Conservation (phyloP, 2,113 vertebrate species). For the Gallinago media region DNA sequence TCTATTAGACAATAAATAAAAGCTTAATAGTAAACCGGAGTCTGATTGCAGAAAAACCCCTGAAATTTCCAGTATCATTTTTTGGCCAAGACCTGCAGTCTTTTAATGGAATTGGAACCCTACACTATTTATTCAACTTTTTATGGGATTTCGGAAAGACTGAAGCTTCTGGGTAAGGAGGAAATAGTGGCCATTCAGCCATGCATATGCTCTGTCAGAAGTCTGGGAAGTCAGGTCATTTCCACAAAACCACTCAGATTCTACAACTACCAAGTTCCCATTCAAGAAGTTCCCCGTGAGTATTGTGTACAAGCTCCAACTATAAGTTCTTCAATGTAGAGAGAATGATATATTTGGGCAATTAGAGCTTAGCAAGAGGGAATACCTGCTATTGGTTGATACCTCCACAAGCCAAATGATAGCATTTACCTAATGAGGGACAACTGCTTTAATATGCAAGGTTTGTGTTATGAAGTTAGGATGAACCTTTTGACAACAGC, state of each 20-base stretch:
- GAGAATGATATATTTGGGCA: background rate
- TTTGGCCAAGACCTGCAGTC: background rate
- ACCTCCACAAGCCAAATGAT: background rate
- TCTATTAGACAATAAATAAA: background rate
- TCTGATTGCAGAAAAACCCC: background rate
- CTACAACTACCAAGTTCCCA: background rate
- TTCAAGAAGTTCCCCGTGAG: background rate
- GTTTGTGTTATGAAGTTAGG: background rate
- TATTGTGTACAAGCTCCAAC: background rate
- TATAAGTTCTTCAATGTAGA: background rate
- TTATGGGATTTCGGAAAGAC: background rate
- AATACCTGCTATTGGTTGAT: background rate
- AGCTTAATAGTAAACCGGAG: background rate
- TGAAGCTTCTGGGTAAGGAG: background rate
- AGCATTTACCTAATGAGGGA: accelerated
- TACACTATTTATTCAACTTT: background rate
- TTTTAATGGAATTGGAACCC: background rate
- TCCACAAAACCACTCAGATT: background rate
- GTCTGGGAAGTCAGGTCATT: background rate
- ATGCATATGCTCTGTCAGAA: background rate
- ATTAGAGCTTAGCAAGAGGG: background rate
- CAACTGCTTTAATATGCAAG: background rate
- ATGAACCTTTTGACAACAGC: background rate
- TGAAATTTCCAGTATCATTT: background rate
- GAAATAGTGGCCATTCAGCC: background rate